These are phyloP conservation scores for Hedya salicella DNA, from an alignment of 2,888 invertebrate species.

Conservation along the genomic window DNA sequence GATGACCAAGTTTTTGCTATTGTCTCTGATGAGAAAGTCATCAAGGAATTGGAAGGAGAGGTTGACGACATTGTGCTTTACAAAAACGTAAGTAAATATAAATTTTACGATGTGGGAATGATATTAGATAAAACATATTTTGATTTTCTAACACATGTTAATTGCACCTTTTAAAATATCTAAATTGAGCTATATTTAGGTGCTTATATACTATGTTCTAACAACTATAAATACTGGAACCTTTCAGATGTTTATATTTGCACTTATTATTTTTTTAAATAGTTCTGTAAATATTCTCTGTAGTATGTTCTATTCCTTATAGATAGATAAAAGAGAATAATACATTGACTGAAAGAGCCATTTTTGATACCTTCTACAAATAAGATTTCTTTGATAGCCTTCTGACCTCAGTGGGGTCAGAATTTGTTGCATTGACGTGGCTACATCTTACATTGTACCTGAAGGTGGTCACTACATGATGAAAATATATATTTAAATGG, in stretches of 20 bases:
- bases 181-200: too few relatives aligned
- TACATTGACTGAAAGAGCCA: not conserved
- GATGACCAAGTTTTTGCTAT: slow-evolving; percentile 97
- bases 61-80: slow-evolving; percentile 93
- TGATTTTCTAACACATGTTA: too few relatives aligned
- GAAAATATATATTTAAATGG: not conserved
- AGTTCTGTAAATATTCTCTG: too few relatives aligned
- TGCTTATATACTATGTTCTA: too few relatives aligned
- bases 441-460: slow-evolving; percentile 13
- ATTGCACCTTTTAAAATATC: too few relatives aligned
- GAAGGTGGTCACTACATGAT: slow-evolving; percentile 4
- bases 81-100: slow-evolving; percentile 90
- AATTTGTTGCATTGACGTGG: slow-evolving; percentile 20
- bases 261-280: too few relatives aligned
- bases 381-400: slow-evolving; percentile 25
- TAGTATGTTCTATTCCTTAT: too few relatives aligned
- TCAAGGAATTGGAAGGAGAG: slow-evolving; percentile 91
- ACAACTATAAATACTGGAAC: too few relatives aligned
- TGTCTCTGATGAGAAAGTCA: slow-evolving; percentile 90
- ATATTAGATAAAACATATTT: too few relatives aligned
- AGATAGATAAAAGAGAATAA: slow-evolving; percentile 2
- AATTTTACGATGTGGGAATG: too few relatives aligned
- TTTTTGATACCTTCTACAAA: slow-evolving; percentile 12
- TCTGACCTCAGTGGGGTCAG: slow-evolving; percentile 23
- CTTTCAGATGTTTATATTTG: too few relatives aligned